Evolutionary conservation across 2,113 vertebrate species (phyloP), one percentile per base, ranked within the genome.

Genomic region (Pipra filicauda): DNA sequence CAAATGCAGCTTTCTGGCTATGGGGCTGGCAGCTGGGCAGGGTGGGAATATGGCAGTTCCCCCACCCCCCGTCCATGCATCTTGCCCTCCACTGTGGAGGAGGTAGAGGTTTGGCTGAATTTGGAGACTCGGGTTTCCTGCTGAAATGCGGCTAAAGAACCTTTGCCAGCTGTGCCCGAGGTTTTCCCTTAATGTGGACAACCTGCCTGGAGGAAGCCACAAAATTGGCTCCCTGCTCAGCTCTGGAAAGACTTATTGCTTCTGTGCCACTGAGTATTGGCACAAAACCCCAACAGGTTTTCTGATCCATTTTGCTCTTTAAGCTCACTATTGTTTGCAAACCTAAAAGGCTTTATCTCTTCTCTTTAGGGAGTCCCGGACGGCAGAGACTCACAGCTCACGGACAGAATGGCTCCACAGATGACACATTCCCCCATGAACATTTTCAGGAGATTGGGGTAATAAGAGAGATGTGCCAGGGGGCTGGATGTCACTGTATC

Each of bases 271-370:
- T 7, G 33, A 84, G 52, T 22, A 33, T 7, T 81, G 83, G 94
- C 94, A 95, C 73, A 81, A 89, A 95, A 92, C 24, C 70, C 74
- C 92, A 90, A 93, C 79, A 95, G 69, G 86, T 92, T 91, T 95
- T 84, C 84, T 33, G 61, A 96, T 86, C 57, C 80, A 86, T 95
- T 95, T 81, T 93, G 69, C 43, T 96, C 72, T 92, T 92, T 65
- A 84, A 81, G 84, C 91, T 72, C 86, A 41, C 93, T 89, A 82
- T 92, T 95, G 94, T 96, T 91, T 81, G 65, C 73, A 84, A 78
- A 91, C 44, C 91, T 85, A 93, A 81, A 92, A 93, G 76, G 72
- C 86, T 96, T 91, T 87, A 87, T 71, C 80, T 61, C 51, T 67
- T 69, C 44, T 87, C 89, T 75, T 89, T 41, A 87, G 84, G 52